A percentile compares a stretch with the other conserved stretches of the same genome.
phyloP scores from a whole-genome alignment of 2,113 vertebrate genomes.

The Apodemus sylvaticus region DNA sequence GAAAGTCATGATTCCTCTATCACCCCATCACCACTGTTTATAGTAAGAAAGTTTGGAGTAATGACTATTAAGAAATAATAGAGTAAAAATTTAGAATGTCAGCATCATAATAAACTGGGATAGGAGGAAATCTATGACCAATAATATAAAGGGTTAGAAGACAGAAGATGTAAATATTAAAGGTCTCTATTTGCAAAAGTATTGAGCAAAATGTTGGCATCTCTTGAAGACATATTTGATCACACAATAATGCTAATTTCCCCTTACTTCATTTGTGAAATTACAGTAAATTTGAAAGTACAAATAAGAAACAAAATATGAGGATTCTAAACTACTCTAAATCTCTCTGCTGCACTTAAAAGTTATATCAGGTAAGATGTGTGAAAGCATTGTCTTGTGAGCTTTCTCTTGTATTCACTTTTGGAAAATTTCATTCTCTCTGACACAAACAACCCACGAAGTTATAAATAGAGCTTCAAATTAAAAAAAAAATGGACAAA shows the following conservation, averaged over 20 bases:
- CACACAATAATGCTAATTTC: neutral
- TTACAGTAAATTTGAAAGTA: neutral
- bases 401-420: neutral
- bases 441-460: conserved; percentile 14
- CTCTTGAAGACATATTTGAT: neutral
- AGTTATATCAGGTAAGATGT: neutral
- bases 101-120: neutral
- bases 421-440: neutral
- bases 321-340: neutral
- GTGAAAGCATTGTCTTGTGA: neutral
- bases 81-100: neutral
- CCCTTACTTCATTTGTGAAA: neutral
- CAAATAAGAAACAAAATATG: neutral
- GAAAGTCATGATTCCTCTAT: neutral
- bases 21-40: neutral
- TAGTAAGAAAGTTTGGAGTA: neutral
- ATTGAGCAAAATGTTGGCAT: neutral
- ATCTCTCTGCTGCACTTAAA: neutral
- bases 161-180: neutral
- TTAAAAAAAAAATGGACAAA: neutral
- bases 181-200: neutral
- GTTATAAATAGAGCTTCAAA: neutral
- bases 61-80: neutral
- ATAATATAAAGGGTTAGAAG: neutral
- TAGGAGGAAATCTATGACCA: neutral